These are phyloP conservation scores for Ophonus ardosiacus DNA, from an alignment of 2,888 invertebrate genomes.

Conservation along the genomic window DNA sequence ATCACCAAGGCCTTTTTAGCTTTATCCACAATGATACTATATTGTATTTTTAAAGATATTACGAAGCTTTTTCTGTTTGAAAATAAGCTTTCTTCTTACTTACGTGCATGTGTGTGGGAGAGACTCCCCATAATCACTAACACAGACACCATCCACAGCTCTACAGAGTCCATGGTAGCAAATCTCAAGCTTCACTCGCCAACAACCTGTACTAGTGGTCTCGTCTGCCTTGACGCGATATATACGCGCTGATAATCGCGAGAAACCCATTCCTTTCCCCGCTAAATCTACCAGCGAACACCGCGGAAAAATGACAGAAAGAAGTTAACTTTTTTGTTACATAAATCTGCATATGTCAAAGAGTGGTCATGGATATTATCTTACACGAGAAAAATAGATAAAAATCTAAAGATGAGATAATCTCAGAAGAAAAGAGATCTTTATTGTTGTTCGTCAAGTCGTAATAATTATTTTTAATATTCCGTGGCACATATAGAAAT, in stretches of 20 bases:
- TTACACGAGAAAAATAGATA: too few relatives aligned
- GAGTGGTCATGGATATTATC: too few relatives aligned
- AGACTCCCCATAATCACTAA: background rate
- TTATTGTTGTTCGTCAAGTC: too few relatives aligned
- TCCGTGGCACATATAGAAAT: too few relatives aligned
- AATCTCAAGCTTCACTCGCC: background rate
- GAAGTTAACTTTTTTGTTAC: background rate
- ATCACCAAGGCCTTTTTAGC: too few relatives aligned
- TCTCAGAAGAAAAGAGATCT: too few relatives aligned
- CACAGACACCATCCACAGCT: background rate
- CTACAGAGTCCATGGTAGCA: background rate
- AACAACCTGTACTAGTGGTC: constrained; percentile 7
- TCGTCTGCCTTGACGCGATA: constrained; percentile 48
- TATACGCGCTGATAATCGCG: constrained; percentile 37
- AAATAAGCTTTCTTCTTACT: background rate
- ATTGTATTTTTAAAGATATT: too few relatives aligned
- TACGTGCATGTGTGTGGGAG: background rate
- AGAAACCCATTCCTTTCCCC: constrained; percentile 25
- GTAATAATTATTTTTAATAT: too few relatives aligned
- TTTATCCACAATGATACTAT: too few relatives aligned
- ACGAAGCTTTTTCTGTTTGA: too few relatives aligned
- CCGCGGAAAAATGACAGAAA: background rate
- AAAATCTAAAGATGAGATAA: too few relatives aligned
- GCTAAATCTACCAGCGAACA: background rate
- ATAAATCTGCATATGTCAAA: too few relatives aligned